Evolutionary conservation across 1,140 invertebrate genomes (phyloP).

Genomic region (Araneus ventricosus): DNA sequence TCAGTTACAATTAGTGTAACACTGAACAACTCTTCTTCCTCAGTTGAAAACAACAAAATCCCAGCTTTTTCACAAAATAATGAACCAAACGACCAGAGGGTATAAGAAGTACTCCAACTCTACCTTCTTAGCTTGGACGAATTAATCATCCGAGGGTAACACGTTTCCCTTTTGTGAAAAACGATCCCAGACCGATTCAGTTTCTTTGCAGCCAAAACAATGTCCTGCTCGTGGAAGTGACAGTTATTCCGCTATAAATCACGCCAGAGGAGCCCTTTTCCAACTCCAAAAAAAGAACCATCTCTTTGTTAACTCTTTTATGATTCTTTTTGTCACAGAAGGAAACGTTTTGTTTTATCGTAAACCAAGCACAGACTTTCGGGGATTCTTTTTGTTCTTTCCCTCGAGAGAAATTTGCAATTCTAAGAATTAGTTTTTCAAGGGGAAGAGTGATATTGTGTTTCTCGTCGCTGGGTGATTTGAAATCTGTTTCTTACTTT

Average conservation of each 20-base stretch:
- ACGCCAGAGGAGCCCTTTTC: not conserved
- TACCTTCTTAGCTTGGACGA: not conserved
- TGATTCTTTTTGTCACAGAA: not conserved
- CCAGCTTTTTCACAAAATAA: not conserved
- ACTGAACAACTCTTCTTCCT: too few species aligned
- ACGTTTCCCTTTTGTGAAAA: not conserved
- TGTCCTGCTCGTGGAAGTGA: not conserved
- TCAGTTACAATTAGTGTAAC: too few species aligned
- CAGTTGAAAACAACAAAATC: too few species aligned
- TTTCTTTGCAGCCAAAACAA: not conserved
- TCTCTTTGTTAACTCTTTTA: slow-evolving; percentile 15
- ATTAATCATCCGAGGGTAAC: not conserved
- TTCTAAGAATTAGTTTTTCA: not conserved
- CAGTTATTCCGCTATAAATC: not conserved
- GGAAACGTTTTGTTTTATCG: not conserved
- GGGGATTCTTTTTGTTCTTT: not conserved
- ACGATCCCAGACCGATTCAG: not conserved
- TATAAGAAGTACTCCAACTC: not conserved
- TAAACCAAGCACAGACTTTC: too few species aligned
- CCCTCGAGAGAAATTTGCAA: not conserved
- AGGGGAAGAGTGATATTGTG: not conserved
- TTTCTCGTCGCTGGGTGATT: too few species aligned
- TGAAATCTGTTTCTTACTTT: too few species aligned
- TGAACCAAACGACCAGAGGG: too few species aligned
- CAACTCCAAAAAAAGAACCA: not conserved